Evolutionary conservation across 1,140 invertebrate species (phyloP).

Genomic region (Sinonovacula constricta): DNA sequence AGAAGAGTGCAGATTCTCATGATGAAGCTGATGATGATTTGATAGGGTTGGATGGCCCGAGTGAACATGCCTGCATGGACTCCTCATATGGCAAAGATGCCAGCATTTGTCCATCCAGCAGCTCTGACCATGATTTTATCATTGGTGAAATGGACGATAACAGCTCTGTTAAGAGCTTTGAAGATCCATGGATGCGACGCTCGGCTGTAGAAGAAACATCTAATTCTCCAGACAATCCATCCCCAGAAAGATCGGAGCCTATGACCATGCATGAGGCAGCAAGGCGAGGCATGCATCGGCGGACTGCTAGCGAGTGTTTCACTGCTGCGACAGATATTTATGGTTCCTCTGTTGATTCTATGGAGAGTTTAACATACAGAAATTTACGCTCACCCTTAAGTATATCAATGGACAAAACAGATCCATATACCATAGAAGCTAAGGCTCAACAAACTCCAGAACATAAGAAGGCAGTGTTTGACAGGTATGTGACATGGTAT

Average conservation of each 20-base stretch:
- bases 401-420: constrained; percentile 64
- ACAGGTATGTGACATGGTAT: too few relatives aligned
- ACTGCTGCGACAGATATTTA: constrained; percentile 62
- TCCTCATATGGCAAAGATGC: constrained; percentile 37
- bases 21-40: background rate
- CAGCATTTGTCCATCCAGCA: constrained; percentile 14
- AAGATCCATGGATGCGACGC: constrained; percentile 33
- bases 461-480: constrained; percentile 66
- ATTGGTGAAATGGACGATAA: constrained; percentile 35
- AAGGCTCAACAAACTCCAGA: constrained; percentile 47
- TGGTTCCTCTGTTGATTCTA: constrained; percentile 59
- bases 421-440: too few relatives aligned
- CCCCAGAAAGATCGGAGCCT: constrained; percentile 26
- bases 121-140: constrained; percentile 10
- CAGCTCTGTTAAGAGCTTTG: constrained; percentile 26
- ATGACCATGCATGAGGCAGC: constrained; percentile 54
- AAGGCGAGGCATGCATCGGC: constrained; percentile 47
- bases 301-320: constrained; percentile 74
- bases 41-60: background rate
- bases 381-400: constrained; percentile 59
- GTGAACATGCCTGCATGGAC: background rate
- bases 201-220: constrained; percentile 74
- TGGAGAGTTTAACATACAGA: constrained; percentile 51
- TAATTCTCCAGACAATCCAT: constrained; percentile 18
- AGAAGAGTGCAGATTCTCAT: background rate